These are phyloP conservation scores for Petrocephalus microphthalmus DNA, from an alignment of 2,113 vertebrate genomes.

Conservation along the genomic window DNA sequence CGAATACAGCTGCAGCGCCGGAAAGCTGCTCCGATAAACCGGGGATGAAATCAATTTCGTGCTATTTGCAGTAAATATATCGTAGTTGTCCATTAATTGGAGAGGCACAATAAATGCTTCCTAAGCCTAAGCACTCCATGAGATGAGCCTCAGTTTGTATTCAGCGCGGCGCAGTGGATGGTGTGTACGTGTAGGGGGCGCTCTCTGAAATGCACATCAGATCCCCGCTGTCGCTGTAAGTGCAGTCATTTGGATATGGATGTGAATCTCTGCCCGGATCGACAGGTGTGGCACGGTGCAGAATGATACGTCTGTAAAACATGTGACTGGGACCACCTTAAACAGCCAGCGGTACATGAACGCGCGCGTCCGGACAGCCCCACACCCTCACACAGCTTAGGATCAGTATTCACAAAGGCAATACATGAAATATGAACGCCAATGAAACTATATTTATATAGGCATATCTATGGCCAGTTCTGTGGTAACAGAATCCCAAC, in stretches of 20 bases:
- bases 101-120: neutral
- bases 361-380: no score
- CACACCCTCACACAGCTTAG: neutral
- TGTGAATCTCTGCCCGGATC: neutral
- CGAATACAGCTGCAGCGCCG: neutral
- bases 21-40: neutral
- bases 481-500: neutral
- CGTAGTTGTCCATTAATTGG: neutral
- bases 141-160: neutral
- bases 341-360: neutral
- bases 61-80: neutral
- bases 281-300: neutral
- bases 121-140: neutral
- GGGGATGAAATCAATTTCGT: constrained; percentile 1
- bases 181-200: neutral
- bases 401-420: neutral
- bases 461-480: neutral
- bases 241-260: neutral
- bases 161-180: neutral
- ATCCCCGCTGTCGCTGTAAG: neutral
- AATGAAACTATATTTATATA: neutral
- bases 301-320: neutral
- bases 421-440: neutral
- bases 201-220: neutral
- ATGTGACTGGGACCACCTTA: neutral